These are phyloP conservation scores for Acipenser oxyrinchus DNA, from an alignment of 2,797 vertebrate genomes.

Conservation along the genomic window DNA sequence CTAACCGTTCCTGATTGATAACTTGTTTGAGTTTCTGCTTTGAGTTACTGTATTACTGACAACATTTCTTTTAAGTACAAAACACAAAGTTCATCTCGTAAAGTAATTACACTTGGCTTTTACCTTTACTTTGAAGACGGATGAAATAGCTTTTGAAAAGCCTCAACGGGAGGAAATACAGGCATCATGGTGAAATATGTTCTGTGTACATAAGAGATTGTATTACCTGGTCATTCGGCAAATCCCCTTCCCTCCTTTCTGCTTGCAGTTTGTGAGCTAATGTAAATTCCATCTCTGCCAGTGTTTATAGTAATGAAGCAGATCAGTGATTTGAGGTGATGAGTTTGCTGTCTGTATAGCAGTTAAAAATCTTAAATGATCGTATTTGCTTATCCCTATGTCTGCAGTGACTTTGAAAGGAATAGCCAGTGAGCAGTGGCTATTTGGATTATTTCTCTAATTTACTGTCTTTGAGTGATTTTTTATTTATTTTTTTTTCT, in stretches of 20 bases:
- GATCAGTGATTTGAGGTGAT: constrained; percentile 49
- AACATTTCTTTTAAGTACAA: constrained; percentile 17
- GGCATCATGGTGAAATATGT: constrained; percentile 51
- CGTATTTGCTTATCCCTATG: neutral
- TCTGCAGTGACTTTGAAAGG: too few relatives aligned
- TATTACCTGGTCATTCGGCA: constrained; percentile 49
- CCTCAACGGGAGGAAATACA: constrained; percentile 52
- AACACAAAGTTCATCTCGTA: constrained; percentile 35
- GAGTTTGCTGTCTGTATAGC: constrained; percentile 30
- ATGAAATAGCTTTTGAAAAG: constrained; percentile 56
- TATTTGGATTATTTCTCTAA: too few relatives aligned
- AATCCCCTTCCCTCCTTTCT: constrained; percentile 39
- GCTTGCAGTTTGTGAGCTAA: constrained; percentile 53
- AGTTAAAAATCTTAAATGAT: constrained; percentile 20
- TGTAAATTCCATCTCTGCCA: constrained; percentile 47
- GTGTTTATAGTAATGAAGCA: constrained; percentile 57
- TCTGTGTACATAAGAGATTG: constrained; percentile 50
- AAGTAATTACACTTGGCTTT: constrained; percentile 54
- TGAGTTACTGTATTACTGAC: too few relatives aligned
- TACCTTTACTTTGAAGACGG: constrained; percentile 50
- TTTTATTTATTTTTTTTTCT: too few relatives aligned
- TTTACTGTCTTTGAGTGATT: too few relatives aligned
- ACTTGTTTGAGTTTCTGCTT: too few relatives aligned
- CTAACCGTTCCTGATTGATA: too few relatives aligned
- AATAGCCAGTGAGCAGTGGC: too few relatives aligned